A percentile compares a stretch with the other conserved stretches of the same genome.
phyloP scores from a whole-genome alignment of 2,888 invertebrate species.

The Oscheius sp. region DNA sequence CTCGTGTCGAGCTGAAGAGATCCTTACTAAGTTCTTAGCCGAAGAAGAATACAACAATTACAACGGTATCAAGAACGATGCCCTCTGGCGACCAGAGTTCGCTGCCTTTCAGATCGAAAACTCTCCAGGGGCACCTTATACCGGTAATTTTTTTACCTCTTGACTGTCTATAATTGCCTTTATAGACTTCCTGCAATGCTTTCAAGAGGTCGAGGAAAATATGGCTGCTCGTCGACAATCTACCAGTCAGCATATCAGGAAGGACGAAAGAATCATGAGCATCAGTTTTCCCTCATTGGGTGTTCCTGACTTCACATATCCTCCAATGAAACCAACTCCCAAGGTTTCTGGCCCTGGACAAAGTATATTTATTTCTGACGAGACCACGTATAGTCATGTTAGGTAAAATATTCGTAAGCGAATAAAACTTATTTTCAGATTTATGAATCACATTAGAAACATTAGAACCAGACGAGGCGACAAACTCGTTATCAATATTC shows the following conservation, averaged over 20 bases:
- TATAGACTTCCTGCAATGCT: no score
- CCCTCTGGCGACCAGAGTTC: constrained; percentile 94
- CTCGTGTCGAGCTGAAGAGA: constrained; percentile 83
- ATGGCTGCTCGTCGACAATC: constrained; percentile 85
- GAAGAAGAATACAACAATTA: constrained; percentile 65
- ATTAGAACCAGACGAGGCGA: constrained; percentile 89
- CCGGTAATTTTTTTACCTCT: no score
- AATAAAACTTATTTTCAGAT: constrained; percentile 48
- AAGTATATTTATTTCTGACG: constrained; percentile 89
- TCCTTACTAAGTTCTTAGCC: constrained; percentile 81
- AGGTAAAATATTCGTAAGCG: no score
- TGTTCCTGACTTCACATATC: constrained; percentile 86
- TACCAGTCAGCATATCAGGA: constrained; percentile 70
- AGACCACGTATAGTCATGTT: no score
- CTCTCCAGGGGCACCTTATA: constrained; percentile 81
- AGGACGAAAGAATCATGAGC: constrained; percentile 85
- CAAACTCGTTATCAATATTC: constrained; percentile 94
- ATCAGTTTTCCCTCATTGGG: constrained; percentile 92
- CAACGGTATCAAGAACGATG: constrained; percentile 65
- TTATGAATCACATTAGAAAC: constrained; percentile 85
- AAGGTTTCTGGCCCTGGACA: no score
- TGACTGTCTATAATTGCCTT: no score
- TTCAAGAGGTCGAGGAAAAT: constrained; percentile 96
- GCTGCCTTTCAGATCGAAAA: constrained; percentile 96
- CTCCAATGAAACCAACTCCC: constrained; percentile 78